A percentile compares a stretch with the other conserved stretches of the same genome.
phyloP scores from a whole-genome alignment of 1,140 invertebrate genomes.

The Caenorhabditis briggsae region DNA sequence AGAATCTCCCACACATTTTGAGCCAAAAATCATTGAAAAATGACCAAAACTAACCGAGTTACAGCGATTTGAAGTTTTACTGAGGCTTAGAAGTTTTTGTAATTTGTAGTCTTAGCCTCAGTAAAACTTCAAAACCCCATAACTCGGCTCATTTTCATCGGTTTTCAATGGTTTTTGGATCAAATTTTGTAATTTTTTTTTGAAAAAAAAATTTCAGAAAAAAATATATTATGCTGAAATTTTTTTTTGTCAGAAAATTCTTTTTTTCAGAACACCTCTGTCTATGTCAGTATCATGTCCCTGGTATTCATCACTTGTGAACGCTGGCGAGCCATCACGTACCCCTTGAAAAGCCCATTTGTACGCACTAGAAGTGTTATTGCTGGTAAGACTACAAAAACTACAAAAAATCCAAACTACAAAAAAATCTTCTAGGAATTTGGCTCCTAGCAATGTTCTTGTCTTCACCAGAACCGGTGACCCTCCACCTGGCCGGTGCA shows the following conservation, averaged over 20 bases:
- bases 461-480: constrained; percentile 74
- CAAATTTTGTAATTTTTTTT: no score
- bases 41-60: not conserved
- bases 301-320: constrained; percentile 73
- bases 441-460: constrained; percentile 71
- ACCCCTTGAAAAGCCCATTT: constrained; percentile 71
- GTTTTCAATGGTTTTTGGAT: no score
- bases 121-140: not conserved
- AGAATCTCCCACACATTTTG: no score
- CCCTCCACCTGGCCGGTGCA: constrained; percentile 61
- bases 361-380: constrained; percentile 30
- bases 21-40: constrained; percentile 19
- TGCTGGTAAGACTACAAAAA: constrained; percentile 21
- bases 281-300: constrained; percentile 75
- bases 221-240: constrained; percentile 15
- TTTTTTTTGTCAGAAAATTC: no score
- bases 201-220: not conserved
- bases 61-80: no score
- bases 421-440: constrained; percentile 59
- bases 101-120: no score
- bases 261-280: constrained; percentile 73
- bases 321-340: constrained; percentile 73
- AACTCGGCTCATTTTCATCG: no score
- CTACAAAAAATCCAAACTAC: not conserved
- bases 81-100: no score